Conservation (phyloP, 2,113 vertebrate species). For the Rallus limicola region DNA sequence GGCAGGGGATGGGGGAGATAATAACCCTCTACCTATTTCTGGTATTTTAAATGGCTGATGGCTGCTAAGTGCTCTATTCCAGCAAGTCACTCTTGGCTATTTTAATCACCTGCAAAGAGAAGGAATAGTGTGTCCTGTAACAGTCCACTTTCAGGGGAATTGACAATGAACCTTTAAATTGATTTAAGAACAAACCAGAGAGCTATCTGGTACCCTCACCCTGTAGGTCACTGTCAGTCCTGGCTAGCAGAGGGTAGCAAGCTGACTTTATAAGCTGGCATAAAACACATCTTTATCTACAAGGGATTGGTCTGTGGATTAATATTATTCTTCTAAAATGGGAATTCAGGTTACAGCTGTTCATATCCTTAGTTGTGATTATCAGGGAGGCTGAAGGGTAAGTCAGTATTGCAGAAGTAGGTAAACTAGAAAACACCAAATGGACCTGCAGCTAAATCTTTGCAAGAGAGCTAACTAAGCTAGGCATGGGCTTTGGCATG, state of each 20-base stretch:
- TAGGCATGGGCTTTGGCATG: not conserved
- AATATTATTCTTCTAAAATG: not conserved
- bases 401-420: not conserved
- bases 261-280: not conserved
- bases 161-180: not conserved
- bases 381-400: not conserved
- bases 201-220: not conserved
- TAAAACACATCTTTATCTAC: not conserved
- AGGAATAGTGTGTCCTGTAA: not conserved
- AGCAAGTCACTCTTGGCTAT: not conserved
- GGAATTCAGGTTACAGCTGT: not conserved
- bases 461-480: not conserved
- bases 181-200: not conserved
- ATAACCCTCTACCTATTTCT: not conserved
- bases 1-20: not conserved
- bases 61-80: not conserved
- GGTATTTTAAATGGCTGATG: not conserved
- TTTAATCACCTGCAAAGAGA: constrained; percentile 9
- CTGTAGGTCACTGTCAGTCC: not conserved
- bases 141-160: not conserved
- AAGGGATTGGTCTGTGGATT: not conserved
- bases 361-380: not conserved
- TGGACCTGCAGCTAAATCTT: not conserved
- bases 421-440: not conserved
- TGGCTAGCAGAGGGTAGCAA: not conserved